phyloP scores from a whole-genome alignment of 2,113 vertebrate species.

The Indicator maculatus region DNA sequence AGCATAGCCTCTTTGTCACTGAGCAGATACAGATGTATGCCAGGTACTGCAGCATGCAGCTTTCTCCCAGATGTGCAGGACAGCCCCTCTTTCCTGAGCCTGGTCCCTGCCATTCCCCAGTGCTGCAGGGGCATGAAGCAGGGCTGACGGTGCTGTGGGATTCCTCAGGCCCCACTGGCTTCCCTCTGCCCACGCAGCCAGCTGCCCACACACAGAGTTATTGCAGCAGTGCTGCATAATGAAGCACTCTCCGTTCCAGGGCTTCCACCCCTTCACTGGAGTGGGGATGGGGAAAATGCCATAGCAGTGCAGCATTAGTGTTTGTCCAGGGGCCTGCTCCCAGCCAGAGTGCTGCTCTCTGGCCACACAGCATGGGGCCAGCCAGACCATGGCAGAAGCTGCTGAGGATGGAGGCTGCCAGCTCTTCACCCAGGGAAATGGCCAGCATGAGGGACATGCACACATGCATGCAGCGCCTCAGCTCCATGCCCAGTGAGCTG shows the following conservation, averaged over 20 bases:
- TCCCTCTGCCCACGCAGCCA: slow-evolving; percentile 59
- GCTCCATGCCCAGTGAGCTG: neutral
- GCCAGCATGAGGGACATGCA: neutral
- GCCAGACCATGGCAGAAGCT: neutral
- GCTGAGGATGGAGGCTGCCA: neutral
- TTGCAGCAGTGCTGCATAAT: slow-evolving; percentile 43
- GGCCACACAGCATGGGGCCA: neutral
- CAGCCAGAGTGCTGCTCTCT: neutral
- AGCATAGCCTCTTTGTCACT: neutral
- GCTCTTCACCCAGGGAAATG: neutral
- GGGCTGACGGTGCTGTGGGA: slow-evolving; percentile 24
- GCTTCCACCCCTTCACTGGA: slow-evolving; percentile 49
- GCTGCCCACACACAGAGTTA: slow-evolving; percentile 46
- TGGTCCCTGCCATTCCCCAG: neutral
- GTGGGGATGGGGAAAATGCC: neutral
- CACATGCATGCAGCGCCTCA: rapidly evolving
- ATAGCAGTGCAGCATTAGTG: neutral
- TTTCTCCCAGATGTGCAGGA: neutral
- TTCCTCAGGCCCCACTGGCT: slow-evolving; percentile 65
- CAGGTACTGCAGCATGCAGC: neutral
- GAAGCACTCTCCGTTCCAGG: slow-evolving; percentile 9
- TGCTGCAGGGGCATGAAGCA: neutral
- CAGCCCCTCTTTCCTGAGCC: neutral
- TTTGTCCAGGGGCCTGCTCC: neutral
- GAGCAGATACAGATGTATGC: neutral